These are phyloP conservation scores for Lepidonotus clava DNA, from an alignment of 2,888 invertebrate species.

Conservation along the genomic window DNA sequence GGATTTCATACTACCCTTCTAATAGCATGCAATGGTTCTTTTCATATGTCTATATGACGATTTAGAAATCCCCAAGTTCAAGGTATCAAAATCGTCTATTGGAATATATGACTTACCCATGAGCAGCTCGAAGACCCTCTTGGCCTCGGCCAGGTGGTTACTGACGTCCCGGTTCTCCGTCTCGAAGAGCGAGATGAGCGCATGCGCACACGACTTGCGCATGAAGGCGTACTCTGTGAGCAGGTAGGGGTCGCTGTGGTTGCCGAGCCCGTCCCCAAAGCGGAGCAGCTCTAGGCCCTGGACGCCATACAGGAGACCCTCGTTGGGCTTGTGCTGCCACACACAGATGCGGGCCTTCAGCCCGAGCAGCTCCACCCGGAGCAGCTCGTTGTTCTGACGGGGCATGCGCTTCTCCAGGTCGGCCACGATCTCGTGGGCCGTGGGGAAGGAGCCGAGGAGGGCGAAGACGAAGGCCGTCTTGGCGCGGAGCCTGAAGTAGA, in stretches of 20 bases:
- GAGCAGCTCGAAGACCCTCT: background rate
- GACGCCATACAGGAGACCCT: background rate
- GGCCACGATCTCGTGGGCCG: background rate
- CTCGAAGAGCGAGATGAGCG: background rate
- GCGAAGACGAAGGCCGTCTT: constrained; percentile 27
- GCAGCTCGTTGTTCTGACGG: background rate
- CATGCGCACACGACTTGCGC: constrained; percentile 18
- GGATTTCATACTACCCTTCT: no score
- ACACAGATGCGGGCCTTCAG: constrained; percentile 16
- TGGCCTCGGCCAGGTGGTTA: background rate
- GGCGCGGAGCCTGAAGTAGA: background rate
- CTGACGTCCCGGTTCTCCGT: background rate
- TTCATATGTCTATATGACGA: no score
- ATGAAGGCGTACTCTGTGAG: constrained; percentile 23
- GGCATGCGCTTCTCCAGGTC: background rate
- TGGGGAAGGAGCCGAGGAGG: background rate
- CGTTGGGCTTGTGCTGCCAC: background rate
- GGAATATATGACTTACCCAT: constrained; percentile 43
- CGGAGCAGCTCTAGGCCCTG: background rate
- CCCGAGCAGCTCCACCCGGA: constrained; percentile 9
- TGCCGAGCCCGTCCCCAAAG: background rate
- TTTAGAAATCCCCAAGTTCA: no score
- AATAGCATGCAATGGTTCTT: no score
- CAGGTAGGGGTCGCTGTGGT: background rate
- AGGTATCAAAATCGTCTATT: no score